Conservation (phyloP, 2,113 vertebrate genomes). For the Lagopus muta region DNA sequence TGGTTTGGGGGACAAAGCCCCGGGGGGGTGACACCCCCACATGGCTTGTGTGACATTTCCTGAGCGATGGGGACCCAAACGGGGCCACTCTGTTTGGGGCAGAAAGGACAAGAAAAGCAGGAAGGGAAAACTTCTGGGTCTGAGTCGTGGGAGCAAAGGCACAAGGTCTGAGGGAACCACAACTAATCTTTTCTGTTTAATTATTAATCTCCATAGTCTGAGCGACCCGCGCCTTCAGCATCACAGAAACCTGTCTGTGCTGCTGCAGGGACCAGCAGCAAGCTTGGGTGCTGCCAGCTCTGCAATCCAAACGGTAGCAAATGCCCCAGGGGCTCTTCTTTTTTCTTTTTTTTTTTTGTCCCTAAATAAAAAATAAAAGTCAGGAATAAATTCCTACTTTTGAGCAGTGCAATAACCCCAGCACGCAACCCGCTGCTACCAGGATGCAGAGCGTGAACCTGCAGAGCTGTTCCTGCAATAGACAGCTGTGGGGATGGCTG, state of each 20-base stretch:
- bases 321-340: accelerated
- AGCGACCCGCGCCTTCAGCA: neutral
- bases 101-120: neutral
- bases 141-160: neutral
- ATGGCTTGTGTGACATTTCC: neutral
- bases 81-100: accelerated
- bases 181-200: neutral
- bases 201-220: neutral
- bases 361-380: neutral
- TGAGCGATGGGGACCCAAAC: neutral
- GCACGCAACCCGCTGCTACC: accelerated
- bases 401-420: neutral
- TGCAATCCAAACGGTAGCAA: neutral
- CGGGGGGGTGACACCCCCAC: neutral
- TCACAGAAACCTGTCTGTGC: accelerated
- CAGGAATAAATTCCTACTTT: neutral
- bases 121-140: neutral
- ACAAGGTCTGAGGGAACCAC: neutral
- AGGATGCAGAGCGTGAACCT: neutral
- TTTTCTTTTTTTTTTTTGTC: neutral
- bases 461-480: neutral
- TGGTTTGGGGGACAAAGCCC: neutral
- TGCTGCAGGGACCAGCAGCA: neutral
- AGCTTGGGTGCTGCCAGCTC: neutral
- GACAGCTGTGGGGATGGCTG: neutral